phyloP scores from a whole-genome alignment of 2,888 invertebrate species.

The Palloptera scutellata region DNA sequence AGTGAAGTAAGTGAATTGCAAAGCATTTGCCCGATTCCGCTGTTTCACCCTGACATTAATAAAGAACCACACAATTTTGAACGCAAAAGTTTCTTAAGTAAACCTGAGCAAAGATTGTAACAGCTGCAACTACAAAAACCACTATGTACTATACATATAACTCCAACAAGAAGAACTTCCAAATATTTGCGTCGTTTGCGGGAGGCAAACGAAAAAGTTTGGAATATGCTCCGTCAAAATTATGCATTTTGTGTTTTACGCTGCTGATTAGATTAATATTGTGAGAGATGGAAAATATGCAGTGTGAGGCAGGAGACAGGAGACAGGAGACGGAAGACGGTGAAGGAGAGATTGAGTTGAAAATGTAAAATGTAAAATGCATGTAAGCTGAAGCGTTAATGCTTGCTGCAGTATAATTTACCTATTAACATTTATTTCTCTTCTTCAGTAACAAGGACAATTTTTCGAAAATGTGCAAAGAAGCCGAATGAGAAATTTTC shows the following conservation, averaged over 20 bases:
- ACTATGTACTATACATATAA: background rate
- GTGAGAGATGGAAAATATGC: background rate
- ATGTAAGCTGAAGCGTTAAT: constrained; percentile 16
- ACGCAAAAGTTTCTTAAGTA: constrained; percentile 14
- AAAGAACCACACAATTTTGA: too few relatives aligned
- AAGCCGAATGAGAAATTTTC: background rate
- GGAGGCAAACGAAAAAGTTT: constrained; percentile 13
- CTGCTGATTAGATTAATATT: constrained; percentile 28
- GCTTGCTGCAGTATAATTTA: constrained; percentile 22
- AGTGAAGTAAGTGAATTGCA: too few relatives aligned
- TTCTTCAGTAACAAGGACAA: background rate
- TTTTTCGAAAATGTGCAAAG: too few relatives aligned
- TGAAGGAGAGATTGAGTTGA: constrained; percentile 4
- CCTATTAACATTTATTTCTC: constrained; percentile 22
- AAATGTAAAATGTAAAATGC: constrained; percentile 18
- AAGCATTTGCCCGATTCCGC: too few relatives aligned
- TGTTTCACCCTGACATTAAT: too few relatives aligned
- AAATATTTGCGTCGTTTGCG: background rate
- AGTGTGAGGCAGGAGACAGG: background rate
- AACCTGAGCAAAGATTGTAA: background rate
- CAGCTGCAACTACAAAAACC: background rate
- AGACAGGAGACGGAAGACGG: background rate
- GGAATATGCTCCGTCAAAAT: constrained; percentile 13
- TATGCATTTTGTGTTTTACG: constrained; percentile 19
- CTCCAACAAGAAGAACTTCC: background rate